These are phyloP conservation scores for Ascidia mentula DNA, from an alignment of 23 tunicate species.

Conservation along the genomic window DNA sequence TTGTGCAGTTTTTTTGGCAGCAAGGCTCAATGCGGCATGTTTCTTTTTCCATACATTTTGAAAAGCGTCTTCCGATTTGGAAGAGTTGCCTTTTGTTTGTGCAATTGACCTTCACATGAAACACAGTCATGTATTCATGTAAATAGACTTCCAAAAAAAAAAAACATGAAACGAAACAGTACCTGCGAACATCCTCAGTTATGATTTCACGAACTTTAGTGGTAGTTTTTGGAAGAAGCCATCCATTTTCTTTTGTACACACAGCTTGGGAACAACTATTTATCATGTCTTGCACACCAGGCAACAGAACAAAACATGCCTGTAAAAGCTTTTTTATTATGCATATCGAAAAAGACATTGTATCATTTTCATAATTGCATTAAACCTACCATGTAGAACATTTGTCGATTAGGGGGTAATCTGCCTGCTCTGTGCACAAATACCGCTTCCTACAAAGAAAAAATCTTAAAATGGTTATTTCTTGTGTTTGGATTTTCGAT, in stretches of 20 bases:
- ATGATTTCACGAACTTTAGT: conserved; percentile 36
- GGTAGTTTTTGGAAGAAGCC: conserved; percentile 49
- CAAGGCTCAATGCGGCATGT: background rate
- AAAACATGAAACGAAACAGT: too few relatives aligned
- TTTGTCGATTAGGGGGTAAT: conserved; percentile 75
- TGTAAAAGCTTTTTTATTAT: too few relatives aligned
- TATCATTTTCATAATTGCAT: background rate
- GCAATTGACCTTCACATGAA: background rate
- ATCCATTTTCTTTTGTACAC: conserved; percentile 68
- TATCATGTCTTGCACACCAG: conserved; percentile 44
- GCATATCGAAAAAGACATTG: too few relatives aligned
- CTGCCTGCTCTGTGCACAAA: conserved; percentile 59
- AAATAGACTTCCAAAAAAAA: background rate
- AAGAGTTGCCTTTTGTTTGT: background rate
- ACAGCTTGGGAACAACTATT: background rate
- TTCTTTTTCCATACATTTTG: background rate
- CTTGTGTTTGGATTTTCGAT: too few relatives aligned
- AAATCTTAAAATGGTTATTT: too few relatives aligned
- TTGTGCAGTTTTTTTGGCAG: background rate
- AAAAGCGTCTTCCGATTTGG: background rate
- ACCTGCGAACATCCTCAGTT: conserved; percentile 33
- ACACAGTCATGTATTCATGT: background rate
- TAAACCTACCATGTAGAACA: conserved; percentile 64
- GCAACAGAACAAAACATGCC: conserved; percentile 62
- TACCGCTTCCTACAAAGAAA: conserved; percentile 36